phyloP scores from a whole-genome alignment of 2,113 vertebrate genomes.

The Cairina moschata region DNA sequence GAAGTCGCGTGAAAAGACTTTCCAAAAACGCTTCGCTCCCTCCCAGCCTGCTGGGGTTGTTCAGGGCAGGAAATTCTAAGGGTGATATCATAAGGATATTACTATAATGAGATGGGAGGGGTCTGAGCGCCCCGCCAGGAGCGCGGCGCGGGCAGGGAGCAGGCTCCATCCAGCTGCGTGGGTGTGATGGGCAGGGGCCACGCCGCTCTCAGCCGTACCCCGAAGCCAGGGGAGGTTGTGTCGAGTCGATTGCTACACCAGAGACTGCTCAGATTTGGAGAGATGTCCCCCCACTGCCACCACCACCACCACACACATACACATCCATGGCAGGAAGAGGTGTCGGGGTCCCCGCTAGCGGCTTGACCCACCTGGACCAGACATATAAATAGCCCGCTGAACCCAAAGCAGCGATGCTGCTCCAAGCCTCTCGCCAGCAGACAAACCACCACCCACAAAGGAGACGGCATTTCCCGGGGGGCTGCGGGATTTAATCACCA shows the following conservation, averaged over 20 bases:
- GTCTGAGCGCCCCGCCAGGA: slow-evolving; percentile 15
- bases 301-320: rapidly evolving
- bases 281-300: neutral
- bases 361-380: neutral
- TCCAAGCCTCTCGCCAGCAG: neutral
- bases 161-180: slow-evolving; percentile 18
- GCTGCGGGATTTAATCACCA: neutral
- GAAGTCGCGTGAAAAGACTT: slow-evolving; percentile 19
- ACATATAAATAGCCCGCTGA: neutral
- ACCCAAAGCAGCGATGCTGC: neutral
- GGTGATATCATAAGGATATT: slow-evolving; percentile 62
- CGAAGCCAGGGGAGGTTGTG: neutral
- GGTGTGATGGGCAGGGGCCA: slow-evolving; percentile 42
- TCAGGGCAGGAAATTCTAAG: slow-evolving; percentile 57
- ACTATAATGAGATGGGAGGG: slow-evolving; percentile 64
- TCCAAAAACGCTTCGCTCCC: slow-evolving; percentile 24
- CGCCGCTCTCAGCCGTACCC: neutral
- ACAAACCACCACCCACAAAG: neutral
- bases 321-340: neutral
- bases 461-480: neutral
- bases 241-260: neutral
- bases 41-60: slow-evolving; percentile 54
- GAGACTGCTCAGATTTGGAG: neutral
- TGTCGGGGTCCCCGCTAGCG: neutral
- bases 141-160: neutral